Conservation (phyloP, 2,888 invertebrate genomes). For the Stictocephala bisonia region DNA sequence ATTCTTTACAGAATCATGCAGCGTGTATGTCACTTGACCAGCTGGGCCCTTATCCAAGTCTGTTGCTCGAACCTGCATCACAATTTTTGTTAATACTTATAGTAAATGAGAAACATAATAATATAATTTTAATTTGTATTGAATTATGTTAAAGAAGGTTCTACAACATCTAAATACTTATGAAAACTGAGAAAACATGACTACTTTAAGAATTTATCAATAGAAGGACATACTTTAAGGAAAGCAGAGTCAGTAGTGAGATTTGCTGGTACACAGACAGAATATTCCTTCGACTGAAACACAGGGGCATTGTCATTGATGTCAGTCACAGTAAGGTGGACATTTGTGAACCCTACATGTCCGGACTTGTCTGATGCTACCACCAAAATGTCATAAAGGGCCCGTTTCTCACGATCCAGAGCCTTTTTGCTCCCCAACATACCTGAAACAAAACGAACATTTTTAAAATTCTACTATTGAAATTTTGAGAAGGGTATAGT, state of each 20-base stretch:
- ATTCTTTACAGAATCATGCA: conserved; percentile 76
- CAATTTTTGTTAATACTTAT: no score
- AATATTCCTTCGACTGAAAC: conserved; percentile 80
- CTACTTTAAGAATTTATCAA: no score
- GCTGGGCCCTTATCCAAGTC: conserved; percentile 83
- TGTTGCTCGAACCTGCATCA: conserved; percentile 68
- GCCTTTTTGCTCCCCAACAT: conserved; percentile 30
- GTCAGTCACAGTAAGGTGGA: conserved; percentile 84
- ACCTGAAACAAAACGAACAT: no score
- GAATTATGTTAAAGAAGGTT: no score
- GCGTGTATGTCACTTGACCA: conserved; percentile 78
- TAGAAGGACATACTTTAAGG: conserved; percentile 66
- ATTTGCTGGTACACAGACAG: conserved; percentile 74
- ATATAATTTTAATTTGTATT: no score
- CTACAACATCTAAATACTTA: no score
- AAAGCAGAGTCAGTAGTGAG: conserved; percentile 69
- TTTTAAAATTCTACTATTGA: no score
- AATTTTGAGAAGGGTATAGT: no score
- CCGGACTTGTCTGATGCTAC: conserved; percentile 86
- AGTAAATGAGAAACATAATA: no score
- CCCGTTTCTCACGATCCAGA: conserved; percentile 78
- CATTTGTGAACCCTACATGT: conserved; percentile 76
- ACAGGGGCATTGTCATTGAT: conserved; percentile 84
- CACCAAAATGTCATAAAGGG: conserved; percentile 78
- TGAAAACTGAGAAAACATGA: no score